Base-by-base conservation (phyloP, 2,888 invertebrate species). In the Synergus gifuensis region DNA sequence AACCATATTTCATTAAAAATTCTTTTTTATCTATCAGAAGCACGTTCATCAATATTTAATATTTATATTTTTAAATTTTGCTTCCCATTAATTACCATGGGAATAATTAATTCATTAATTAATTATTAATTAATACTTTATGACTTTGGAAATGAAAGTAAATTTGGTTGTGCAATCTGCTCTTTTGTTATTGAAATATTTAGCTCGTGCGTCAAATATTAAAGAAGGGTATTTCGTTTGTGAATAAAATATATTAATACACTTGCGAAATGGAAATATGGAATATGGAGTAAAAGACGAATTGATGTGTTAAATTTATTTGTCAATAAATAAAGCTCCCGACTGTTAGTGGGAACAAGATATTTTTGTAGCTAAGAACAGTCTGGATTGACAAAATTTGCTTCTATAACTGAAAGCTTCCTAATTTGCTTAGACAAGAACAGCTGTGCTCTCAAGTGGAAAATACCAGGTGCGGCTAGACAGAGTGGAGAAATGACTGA, bases 401-500 rank as follows among this genome's bases (percentile, higher is more conserved):
- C 54, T 54, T 28, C 16, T 54, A 28, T 28, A 54, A 36, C 69
- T 73, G 36, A 73, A 58, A 58, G 69, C 49, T 60, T 36, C 40
- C 54, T 58, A 67, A 28, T 46, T 67, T 67, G 28, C 67, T 73
- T 49, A 73, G 54, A 54, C n/a, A 28, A 69, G 42, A 67, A 67
- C 40, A 73, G 73, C 54, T 73, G 54, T n/a, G 73, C 18, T 36
- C 12, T 40, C 73, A 73, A 73, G 73, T 73, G n/a, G 73, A 73
- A 58, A 73, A 73, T 58, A 58, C 73, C 54, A 73, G 54, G 18
- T 73, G 54, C 36, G 54, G n/a, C 18, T n/a, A 36, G 73, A 73
- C 73, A 36, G 54, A 12, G 12, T n/a, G 49, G 36, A 28, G n/a
- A 9, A 40, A 54, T 36, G 73, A 36, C 54, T 73, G 36, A 28